Evolutionary conservation across 2,888 invertebrate species (phyloP).

Genomic region (Abrostola tripartita): DNA sequence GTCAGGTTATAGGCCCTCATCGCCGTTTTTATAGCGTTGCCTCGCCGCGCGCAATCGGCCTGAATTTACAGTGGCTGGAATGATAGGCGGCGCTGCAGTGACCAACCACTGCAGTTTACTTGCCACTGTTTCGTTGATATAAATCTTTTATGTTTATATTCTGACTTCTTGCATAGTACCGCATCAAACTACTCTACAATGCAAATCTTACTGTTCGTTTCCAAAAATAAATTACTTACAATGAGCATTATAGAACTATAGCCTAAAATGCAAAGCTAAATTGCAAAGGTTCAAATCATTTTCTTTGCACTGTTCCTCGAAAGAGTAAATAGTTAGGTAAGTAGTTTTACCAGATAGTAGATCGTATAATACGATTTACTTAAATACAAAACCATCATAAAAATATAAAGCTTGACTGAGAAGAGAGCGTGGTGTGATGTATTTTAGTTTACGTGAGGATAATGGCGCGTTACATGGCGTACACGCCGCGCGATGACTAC

Average conservation of each 20-base stretch:
- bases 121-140: neutral
- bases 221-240: too few species aligned
- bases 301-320: too few species aligned
- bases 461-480: constrained; percentile 70
- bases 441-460: constrained; percentile 62
- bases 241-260: too few species aligned
- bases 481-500: constrained; percentile 40
- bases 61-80: constrained; percentile 2
- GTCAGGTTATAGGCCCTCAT: too few species aligned
- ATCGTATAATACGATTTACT: constrained; percentile 30
- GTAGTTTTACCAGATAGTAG: constrained; percentile 19
- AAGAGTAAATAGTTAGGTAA: neutral
- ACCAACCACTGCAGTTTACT: neutral
- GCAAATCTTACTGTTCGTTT: too few species aligned
- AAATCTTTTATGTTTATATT: neutral
- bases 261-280: too few species aligned
- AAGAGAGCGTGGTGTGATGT: constrained; percentile 54
- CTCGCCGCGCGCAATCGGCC: neutral
- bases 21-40: neutral
- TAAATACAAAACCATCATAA: constrained; percentile 54
- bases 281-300: too few species aligned
- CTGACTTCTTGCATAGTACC: too few species aligned
- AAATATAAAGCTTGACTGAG: constrained; percentile 57
- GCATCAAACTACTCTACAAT: too few species aligned
- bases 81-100: neutral